Evolutionary conservation across 2,113 vertebrate genomes (phyloP), one percentile per base, ranked within the genome.

Genomic region (Lasiurus borealis): DNA sequence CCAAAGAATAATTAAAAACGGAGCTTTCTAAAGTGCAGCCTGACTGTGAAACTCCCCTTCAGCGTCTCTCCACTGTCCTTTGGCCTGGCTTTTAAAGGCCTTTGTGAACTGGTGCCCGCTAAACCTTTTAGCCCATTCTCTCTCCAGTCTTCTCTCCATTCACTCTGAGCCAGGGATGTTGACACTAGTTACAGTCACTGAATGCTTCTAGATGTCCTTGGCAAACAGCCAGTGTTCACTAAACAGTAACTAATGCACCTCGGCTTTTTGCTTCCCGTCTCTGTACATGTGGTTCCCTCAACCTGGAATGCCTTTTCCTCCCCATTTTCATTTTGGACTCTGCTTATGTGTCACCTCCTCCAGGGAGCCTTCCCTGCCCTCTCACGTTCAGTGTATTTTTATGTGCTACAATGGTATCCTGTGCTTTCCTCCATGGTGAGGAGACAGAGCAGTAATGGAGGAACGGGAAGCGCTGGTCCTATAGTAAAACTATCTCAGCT

Each of bases 21-120:
- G 46, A 91, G 34, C 68, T 95, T 91, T 86, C 92, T 77, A 31
- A 93, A 36, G 48, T 36, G 40, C 48, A 83, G 18, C 15, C 52
- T 62, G 31, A 34, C 14, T 23, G 8, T n/a, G 62, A 93, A 80
- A 87, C 44, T 50, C 25, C 57, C 75, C 18, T 62, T 57, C 12
- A 23, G 27, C 0, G 2, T n/a, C 52, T 77, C 23, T n/a, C 31
- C 10, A 25, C 19, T 27, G 4, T 23, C 54, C 36, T 46, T 85
- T 64, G 59, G n/a, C n/a, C 29, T 94, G 50, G 25, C 23, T 71
- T 86, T 73, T 15, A 84, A 88, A 73, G 44, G 62, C 11, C 72
- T 85, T 62, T 80, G 69, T 89, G 77, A 82, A 52, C n/a, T 29
- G 40, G 9, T 72, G 8, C n/a, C 75, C 76, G 0, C 19, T 36